Evolutionary conservation across 2,888 invertebrate species (phyloP).

Genomic region (Rhopalosiphum nymphaeae): DNA sequence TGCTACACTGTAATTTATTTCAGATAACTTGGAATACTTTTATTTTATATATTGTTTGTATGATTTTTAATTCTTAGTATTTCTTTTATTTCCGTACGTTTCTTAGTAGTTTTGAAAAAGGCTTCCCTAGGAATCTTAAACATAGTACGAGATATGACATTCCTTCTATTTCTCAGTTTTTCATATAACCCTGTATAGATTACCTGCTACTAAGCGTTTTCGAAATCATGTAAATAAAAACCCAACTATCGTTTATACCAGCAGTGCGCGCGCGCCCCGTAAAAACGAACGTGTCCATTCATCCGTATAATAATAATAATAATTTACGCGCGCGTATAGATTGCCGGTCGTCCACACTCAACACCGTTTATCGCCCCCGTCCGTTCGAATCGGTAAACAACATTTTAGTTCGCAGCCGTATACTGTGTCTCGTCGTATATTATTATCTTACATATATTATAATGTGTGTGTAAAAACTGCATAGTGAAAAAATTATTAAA

Average conservation of each 20-base stretch:
- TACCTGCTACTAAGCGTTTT: neutral
- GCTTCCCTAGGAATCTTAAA: neutral
- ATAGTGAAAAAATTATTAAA: neutral
- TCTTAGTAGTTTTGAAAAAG: neutral
- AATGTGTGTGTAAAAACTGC: slow-evolving; percentile 30
- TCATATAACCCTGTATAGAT: neutral
- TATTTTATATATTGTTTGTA: neutral
- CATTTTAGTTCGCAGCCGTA: slow-evolving; percentile 52
- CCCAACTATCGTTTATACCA: neutral
- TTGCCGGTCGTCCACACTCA: neutral
- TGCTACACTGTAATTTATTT: too few species aligned
- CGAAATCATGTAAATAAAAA: neutral
- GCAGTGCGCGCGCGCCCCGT: neutral
- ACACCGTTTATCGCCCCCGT: slow-evolving; percentile 37
- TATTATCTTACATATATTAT: neutral
- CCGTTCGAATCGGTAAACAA: slow-evolving; percentile 52
- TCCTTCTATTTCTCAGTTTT: neutral
- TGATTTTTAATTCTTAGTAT: neutral
- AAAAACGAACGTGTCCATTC: neutral
- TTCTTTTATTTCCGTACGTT: neutral
- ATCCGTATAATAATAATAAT: slow-evolving; percentile 1
- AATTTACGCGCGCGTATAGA: neutral
- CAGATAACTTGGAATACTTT: too few species aligned
- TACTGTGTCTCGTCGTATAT: slow-evolving; percentile 34
- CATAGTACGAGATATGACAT: neutral